phyloP scores from a whole-genome alignment of 2,113 vertebrate genomes.

The Upupa epops region DNA sequence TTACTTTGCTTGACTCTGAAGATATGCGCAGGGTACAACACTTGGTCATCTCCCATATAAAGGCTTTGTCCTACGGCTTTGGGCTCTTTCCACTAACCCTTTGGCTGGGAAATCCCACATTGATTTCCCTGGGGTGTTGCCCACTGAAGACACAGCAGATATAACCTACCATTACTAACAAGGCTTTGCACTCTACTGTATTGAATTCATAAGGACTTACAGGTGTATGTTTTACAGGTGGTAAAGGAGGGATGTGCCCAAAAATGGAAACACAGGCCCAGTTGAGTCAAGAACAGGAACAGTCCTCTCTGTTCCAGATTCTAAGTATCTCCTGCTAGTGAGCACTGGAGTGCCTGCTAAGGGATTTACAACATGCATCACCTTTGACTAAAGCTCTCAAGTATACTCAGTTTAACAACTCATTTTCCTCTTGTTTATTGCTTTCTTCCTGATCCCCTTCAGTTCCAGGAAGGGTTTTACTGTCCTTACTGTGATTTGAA shows the following conservation, averaged over 20 bases:
- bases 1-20: not conserved
- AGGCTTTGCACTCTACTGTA: not conserved
- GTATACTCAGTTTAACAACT: not conserved
- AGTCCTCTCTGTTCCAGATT: not conserved
- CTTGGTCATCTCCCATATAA: not conserved
- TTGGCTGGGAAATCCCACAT: not conserved
- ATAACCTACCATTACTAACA: not conserved
- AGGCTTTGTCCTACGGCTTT: not conserved
- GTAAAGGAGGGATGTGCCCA: not conserved
- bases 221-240: not conserved
- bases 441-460: slow-evolving; percentile 5
- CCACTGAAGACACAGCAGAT: not conserved
- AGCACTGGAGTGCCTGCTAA: not conserved
- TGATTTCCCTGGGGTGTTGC: not conserved
- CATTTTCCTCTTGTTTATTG: not conserved
- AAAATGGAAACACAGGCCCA: not conserved
- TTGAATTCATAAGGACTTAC: not conserved
- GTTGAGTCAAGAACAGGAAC: not conserved
- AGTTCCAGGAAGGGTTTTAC: slow-evolving; percentile 14
- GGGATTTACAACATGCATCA: not conserved
- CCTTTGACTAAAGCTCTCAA: not conserved
- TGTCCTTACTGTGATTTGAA: slow-evolving; percentile 9
- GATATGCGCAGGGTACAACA: not conserved
- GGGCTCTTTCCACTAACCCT: not conserved
- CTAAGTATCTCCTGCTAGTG: not conserved